Base-by-base conservation (phyloP, 2,888 invertebrate genomes). In the Drosophila monieri region DNA sequence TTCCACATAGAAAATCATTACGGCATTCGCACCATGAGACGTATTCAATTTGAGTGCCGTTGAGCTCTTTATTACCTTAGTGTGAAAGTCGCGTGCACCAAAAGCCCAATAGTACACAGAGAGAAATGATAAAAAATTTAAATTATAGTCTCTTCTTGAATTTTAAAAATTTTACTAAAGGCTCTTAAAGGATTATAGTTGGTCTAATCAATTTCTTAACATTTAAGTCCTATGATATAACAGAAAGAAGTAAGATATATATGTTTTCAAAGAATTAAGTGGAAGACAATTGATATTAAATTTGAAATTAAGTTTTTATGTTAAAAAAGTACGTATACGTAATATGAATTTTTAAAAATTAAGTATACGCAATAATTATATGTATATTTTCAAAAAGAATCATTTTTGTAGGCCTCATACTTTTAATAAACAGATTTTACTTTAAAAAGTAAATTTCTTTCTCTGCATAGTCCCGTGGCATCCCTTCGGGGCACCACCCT, bases 1-100 rank as follows among this genome's bases (percentile, higher is more conserved):
- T 83, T 80, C 75, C 86, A 84, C 77, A 86, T 77, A 81, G 77
- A 84, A 89, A 89, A 88, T 90, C 90, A 89, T 89, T 88, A 89
- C 88, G 80, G 76, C 81, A 88, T 90, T 90, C 89, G 84, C 90
- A 90, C 90, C 89, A 89, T 77, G 80, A 76, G 89, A 78, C 78
- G 87, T 81, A 87, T 89, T 88, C 88, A 89, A 89, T 87, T 88
- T 88, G 88, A 88, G 88, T 90, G 89, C 89, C 90, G 88, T 83
- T 89, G 89, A 90, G 90, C 90, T 90, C 90, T 90, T 90, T 89
- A 90, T 89, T 90, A 89, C 80, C 85, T 89, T 88, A 88, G 90
- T 90, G 90, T 88, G 88, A 90, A 89, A 88, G 88, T 88, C 88
- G 88, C 88, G 89, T 89, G 88, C 77, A 78, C 62, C 55, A 66